Evolutionary conservation across 2,888 invertebrate species (phyloP), one percentile per base, ranked within the genome.

Genomic region (Cyclophora albipunctata): DNA sequence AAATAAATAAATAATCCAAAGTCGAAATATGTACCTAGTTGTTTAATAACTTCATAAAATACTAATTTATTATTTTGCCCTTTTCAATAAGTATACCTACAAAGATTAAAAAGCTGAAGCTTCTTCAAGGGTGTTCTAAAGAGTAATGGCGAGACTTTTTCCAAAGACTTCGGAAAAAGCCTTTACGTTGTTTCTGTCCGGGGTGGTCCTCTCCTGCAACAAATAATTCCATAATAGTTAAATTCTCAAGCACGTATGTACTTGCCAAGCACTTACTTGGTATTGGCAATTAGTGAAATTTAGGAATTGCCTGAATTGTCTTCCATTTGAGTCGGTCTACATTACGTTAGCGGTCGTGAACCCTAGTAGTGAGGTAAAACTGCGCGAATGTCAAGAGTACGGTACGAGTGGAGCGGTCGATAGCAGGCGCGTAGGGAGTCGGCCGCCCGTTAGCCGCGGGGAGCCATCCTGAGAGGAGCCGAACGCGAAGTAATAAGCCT

Each of bases 141-240:
- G 96, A 96, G 78, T 95, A 94, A 76, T 95, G 95, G 62, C 95
- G 93, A 63, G 95, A 95, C 70, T 94, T 92, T 83, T 96, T 96
- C 96, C 96, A 96, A 66, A 96, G 92, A 78, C 92, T 95, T 84
- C 95, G 94, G 89, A 96, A 96, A 82, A 96, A 95, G 60, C 96
- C 95, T 83, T 94, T 95, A 79, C 95, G 95, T 85, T 95, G 95
- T 62, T 94, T 94, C 67, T 91, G 91, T 46, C 91, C 91, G 55
- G 89, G 89, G 60, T 90, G 90, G 62, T 93, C 93, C 67, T 93
- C 92, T 67, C 92, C 93, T 92, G 90, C 66, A 64, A 59, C 77
- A 67, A 82, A 78, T 69, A 58, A 57, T 56, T 49, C 48, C 1
- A 45, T 46, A 35, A 5, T 40, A 45, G 34, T 41, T 43, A 37